Conservation (phyloP, 2,113 vertebrate genomes). For the Oreochromis niloticus region DNA sequence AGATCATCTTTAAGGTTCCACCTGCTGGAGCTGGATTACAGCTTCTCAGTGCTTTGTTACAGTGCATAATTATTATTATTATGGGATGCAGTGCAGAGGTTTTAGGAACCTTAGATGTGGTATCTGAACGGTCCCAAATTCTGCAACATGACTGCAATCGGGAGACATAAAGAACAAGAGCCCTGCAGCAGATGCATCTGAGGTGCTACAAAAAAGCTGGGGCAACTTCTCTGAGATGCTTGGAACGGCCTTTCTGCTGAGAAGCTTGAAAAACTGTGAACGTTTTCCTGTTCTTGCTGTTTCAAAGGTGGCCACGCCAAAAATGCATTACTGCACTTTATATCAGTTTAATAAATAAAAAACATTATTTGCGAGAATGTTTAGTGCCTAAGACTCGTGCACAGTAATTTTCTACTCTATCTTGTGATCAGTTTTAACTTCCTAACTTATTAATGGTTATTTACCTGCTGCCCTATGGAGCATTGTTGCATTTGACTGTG, state of each 20-base stretch:
- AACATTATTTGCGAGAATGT: rapidly evolving
- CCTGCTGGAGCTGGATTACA: neutral
- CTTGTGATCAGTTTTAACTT: neutral
- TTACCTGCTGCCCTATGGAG: neutral
- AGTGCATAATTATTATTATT: neutral
- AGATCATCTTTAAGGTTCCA: neutral
- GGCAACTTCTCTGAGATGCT: neutral
- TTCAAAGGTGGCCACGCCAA: neutral
- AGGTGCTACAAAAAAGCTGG: neutral
- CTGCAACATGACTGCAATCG: neutral
- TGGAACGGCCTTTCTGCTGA: neutral
- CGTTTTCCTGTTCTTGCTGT: neutral
- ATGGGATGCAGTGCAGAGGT: neutral
- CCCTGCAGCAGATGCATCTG: neutral
- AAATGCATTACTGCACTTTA: neutral
- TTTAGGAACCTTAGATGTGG: neutral
- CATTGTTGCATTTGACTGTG: neutral
- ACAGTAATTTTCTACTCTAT: neutral
- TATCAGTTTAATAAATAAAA: neutral
- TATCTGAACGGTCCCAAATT: neutral
- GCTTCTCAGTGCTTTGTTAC: neutral
- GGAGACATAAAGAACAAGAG: neutral
- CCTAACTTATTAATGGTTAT: neutral
- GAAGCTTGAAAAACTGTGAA: neutral
- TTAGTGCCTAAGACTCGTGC: neutral